These are phyloP conservation scores for Colius striatus DNA, from an alignment of 2,113 vertebrate species.

Conservation along the genomic window DNA sequence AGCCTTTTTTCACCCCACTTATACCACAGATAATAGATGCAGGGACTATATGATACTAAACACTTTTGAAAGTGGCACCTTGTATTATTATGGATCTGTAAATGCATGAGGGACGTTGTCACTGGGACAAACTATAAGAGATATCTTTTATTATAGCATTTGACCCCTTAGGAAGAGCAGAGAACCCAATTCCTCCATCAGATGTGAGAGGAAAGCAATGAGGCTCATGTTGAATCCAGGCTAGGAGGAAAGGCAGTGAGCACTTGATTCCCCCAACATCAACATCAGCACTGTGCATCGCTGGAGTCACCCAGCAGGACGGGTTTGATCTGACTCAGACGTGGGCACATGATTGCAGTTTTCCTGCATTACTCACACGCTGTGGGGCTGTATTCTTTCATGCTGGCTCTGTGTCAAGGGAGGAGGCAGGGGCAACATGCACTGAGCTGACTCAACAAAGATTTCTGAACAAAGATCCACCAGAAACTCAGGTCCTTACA, in stretches of 20 bases:
- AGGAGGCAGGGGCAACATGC: neutral
- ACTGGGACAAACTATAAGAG: neutral
- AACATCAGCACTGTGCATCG: neutral
- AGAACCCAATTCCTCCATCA: neutral
- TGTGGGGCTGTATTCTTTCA: neutral
- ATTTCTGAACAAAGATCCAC: neutral
- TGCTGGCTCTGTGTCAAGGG: neutral
- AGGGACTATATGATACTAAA: neutral
- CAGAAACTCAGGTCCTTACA: neutral
- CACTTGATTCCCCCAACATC: neutral
- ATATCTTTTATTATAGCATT: neutral
- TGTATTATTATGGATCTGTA: neutral
- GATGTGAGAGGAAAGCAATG: neutral
- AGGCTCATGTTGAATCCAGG: neutral
- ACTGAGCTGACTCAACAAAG: slow-evolving; percentile 32
- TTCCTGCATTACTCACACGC: neutral
- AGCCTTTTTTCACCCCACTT: neutral
- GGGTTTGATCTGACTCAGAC: neutral
- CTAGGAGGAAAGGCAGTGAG: neutral
- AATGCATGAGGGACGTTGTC: neutral
- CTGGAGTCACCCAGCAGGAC: neutral
- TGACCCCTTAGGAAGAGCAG: neutral
- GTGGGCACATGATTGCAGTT: neutral
- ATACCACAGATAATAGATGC: neutral
- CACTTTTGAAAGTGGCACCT: neutral